Evolutionary conservation across 2,113 vertebrate species (phyloP).

Genomic region (Hiodon alosoides): DNA sequence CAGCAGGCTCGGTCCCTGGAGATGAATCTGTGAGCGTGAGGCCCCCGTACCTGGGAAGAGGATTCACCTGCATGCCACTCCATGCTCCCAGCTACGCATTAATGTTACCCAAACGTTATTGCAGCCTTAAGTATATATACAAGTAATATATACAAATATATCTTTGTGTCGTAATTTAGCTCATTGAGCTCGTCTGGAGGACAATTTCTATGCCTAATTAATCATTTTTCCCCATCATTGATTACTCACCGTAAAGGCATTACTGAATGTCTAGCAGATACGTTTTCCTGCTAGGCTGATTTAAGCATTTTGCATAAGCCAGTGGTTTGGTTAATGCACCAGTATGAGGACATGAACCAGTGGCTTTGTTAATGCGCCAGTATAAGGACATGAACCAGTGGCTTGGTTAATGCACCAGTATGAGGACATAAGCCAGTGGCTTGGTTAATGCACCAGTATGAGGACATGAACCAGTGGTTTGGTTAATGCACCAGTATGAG

Average conservation of each 20-base stretch:
- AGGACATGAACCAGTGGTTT: neutral
- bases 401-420: neutral
- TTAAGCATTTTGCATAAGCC: constrained; percentile 17
- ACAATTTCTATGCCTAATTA: neutral
- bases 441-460: neutral
- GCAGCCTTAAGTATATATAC: too few species aligned
- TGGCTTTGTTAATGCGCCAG: constrained; percentile 6
- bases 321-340: constrained; percentile 9
- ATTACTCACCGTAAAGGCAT: constrained; percentile 16
- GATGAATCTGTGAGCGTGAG: neutral
- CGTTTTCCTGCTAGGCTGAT: constrained; percentile 14
- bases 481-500: neutral
- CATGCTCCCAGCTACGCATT: too few species aligned
- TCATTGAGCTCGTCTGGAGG: neutral
- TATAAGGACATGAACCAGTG: neutral
- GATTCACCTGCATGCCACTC: neutral
- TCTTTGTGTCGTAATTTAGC: neutral
- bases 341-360: constrained; percentile 24
- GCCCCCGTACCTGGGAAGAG: neutral
- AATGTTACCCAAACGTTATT: too few species aligned
- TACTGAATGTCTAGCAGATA: constrained; percentile 16
- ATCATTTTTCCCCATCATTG: neutral
- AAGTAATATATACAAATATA: neutral
- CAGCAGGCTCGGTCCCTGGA: neutral
- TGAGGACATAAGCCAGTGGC: neutral